A percentile compares a stretch with the other conserved stretches of the same genome.
Evolutionary conservation across 2,888 invertebrate species (phyloP).

Genomic region (Ochropacha duplaris): DNA sequence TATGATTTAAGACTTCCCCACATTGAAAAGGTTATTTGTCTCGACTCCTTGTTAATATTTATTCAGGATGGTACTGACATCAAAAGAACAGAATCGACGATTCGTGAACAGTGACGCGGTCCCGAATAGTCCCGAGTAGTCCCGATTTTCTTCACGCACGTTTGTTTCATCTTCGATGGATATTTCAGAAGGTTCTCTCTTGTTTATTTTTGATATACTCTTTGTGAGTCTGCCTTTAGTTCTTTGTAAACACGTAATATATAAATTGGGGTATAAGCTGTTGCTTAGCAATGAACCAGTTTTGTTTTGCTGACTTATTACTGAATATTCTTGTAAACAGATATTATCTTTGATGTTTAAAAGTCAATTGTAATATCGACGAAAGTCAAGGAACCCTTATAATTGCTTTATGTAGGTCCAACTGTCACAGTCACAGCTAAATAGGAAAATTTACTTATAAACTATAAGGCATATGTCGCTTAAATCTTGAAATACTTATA

Average conservation of each 20-base stretch:
- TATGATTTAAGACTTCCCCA: neutral
- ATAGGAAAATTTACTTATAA: too few species aligned
- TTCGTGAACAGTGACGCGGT: neutral
- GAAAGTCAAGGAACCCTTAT: too few species aligned
- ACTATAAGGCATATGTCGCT: too few species aligned
- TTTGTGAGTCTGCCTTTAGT: neutral
- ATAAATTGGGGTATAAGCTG: neutral
- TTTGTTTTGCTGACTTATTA: neutral
- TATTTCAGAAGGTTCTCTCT: neutral
- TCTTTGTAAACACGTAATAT: neutral
- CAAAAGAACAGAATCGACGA: conserved; percentile 1
- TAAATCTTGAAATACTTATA: too few species aligned
- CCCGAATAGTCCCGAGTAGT: neutral
- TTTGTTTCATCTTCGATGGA: conserved; percentile 1
- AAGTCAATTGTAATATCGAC: too few species aligned
- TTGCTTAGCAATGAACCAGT: neutral
- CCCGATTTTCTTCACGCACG: neutral
- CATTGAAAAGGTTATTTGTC: neutral
- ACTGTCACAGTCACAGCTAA: too few species aligned
- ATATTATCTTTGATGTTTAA: too few species aligned
- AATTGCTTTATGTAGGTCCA: too few species aligned
- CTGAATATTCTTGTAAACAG: too few species aligned
- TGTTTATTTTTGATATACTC: neutral
- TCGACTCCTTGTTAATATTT: neutral
- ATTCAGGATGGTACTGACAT: conserved; percentile 2